Evolutionary conservation across 2,797 vertebrate genomes (phyloP).

Genomic region (Molossus alvarezi): DNA sequence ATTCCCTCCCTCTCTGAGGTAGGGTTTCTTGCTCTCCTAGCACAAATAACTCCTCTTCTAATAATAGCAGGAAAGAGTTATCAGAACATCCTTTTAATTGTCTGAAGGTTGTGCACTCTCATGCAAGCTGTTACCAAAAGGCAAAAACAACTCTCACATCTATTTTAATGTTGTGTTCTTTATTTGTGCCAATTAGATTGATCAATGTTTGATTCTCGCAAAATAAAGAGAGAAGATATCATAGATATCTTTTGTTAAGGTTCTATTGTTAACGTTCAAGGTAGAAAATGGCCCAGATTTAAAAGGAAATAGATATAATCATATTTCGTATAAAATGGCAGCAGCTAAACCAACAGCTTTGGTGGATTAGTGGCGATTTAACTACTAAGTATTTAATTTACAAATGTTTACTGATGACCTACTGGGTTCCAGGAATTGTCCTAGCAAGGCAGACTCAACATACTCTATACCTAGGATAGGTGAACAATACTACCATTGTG

Average conservation of each 20-base stretch:
- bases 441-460: background rate
- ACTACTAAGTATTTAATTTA: background rate
- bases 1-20: slow-evolving; percentile 74
- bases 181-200: slow-evolving; percentile 20
- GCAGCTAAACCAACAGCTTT: background rate
- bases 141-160: background rate
- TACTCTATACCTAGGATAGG: background rate
- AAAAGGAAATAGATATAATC: background rate
- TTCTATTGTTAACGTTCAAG: slow-evolving; percentile 1
- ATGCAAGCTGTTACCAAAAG: slow-evolving; percentile 17
- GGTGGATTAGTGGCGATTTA: background rate
- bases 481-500: background rate
- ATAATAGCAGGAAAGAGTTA: slow-evolving; percentile 62
- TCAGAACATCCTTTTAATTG: slow-evolving; percentile 52
- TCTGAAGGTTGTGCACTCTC: background rate
- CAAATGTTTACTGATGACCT: background rate
- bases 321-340: background rate
- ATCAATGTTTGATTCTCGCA: background rate
- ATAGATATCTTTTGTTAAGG: background rate
- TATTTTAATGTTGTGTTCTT: slow-evolving; percentile 42
- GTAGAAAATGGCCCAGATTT: background rate
- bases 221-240: background rate
- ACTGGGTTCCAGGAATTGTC: background rate
- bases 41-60: slow-evolving; percentile 69
- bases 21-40: slow-evolving; percentile 60